phyloP scores from a whole-genome alignment of 2,888 invertebrate species.

The Cheilosia scutellata region DNA sequence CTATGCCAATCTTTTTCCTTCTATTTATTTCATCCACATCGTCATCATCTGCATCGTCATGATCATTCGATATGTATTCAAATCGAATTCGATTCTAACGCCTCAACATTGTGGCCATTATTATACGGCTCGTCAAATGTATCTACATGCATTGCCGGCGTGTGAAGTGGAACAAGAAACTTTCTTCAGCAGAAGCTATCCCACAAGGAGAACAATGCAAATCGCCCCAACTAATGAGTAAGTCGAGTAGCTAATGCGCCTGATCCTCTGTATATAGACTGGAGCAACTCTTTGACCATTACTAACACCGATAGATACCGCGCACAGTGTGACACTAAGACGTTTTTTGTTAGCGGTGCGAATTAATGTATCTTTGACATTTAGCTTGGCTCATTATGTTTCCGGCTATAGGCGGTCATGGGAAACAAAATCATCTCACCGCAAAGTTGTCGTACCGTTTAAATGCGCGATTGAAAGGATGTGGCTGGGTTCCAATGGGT shows the following conservation, averaged over 20 bases:
- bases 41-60: neutral
- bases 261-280: neutral
- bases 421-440: slow-evolving; percentile 67
- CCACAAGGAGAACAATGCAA: slow-evolving; percentile 39
- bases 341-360: slow-evolving; percentile 36
- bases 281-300: slow-evolving; percentile 38
- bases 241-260: slow-evolving; percentile 38
- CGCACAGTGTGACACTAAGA: neutral
- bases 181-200: neutral
- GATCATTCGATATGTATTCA: slow-evolving; percentile 5
- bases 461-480: slow-evolving; percentile 26
- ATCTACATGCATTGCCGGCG: neutral
- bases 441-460: slow-evolving; percentile 6
- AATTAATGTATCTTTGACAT: slow-evolving; percentile 52
- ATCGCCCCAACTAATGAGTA: slow-evolving; percentile 46
- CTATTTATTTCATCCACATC: slow-evolving; percentile 1
- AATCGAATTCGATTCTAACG: slow-evolving; percentile 43
- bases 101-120: slow-evolving; percentile 36
- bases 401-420: slow-evolving; percentile 30
- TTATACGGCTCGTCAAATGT: slow-evolving; percentile 10
- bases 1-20: slow-evolving; percentile 8
- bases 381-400: slow-evolving; percentile 17
- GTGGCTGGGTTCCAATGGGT: slow-evolving; percentile 36
- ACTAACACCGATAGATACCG: slow-evolving; percentile 6
- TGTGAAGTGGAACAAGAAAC: slow-evolving; percentile 55